Evolutionary conservation across 2,797 vertebrate genomes (phyloP).

Genomic region (Salmo trutta): DNA sequence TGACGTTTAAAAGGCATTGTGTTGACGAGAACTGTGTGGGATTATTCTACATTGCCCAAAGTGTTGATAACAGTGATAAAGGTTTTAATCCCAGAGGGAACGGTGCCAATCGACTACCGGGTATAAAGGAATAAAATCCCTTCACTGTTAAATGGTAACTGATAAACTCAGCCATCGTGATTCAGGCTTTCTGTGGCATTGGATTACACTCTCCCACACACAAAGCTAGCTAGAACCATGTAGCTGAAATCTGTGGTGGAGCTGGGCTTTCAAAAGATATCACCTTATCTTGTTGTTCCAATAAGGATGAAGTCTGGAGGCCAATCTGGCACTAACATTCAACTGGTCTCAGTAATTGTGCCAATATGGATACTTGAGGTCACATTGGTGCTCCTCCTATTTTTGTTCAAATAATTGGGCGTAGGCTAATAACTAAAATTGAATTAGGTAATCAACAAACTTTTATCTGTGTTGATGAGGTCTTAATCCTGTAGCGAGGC

Average conservation of each 20-base stretch:
- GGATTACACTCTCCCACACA: background rate
- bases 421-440: background rate
- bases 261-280: background rate
- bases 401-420: background rate
- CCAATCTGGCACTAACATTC: background rate
- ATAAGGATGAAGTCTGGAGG: background rate
- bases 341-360: background rate
- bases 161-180: constrained; percentile 2
- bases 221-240: background rate
- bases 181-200: background rate
- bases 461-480: constrained; percentile 25
- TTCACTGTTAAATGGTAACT: constrained; percentile 5
- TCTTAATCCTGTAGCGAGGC: constrained; percentile 21
- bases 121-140: constrained; percentile 6
- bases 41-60: background rate
- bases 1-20: constrained; percentile 11
- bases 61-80: background rate
- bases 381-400: background rate
- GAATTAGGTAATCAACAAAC: too few relatives aligned
- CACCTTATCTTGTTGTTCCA: background rate
- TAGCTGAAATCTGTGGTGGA: too few relatives aligned
- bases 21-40: background rate
- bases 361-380: background rate
- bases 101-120: too few relatives aligned
- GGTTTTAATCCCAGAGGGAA: background rate